phyloP scores from a whole-genome alignment of 2,113 vertebrate species.

The Odocoileus hemionus region DNA sequence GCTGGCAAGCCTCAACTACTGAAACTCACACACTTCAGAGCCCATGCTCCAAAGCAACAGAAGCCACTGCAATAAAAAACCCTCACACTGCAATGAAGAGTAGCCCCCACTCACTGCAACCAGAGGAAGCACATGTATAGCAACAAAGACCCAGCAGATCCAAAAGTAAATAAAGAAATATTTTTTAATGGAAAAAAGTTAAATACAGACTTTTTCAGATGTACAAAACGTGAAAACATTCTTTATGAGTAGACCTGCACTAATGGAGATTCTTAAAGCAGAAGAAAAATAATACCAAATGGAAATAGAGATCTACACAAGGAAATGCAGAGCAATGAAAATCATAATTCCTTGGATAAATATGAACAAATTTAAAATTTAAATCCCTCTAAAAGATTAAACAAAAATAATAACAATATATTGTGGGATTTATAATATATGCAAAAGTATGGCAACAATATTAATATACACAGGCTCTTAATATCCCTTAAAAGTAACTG shows the following conservation, averaged over 20 bases:
- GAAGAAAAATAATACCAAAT: not conserved
- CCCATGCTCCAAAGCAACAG: not conserved
- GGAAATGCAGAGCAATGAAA: not conserved
- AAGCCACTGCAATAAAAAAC: not conserved
- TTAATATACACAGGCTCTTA: not conserved
- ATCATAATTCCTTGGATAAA: not conserved
- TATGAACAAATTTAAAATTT: not conserved
- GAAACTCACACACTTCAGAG: not conserved
- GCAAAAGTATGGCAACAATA: not conserved
- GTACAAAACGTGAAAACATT: not conserved
- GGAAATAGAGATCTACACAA: not conserved
- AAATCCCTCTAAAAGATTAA: not conserved
- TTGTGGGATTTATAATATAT: not conserved
- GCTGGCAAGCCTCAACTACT: not conserved
- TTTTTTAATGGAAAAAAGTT: not conserved
- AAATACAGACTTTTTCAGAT: not conserved
- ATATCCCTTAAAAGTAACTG: not conserved
- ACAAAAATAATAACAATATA: slow-evolving; percentile 2
- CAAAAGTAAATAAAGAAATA: not conserved
- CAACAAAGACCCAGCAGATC: not conserved
- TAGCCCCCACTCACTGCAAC: not conserved
- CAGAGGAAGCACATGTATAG: not conserved
- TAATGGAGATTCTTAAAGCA: not conserved
- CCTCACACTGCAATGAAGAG: not conserved
- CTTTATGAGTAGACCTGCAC: not conserved